A percentile compares a stretch with the other conserved stretches of the same genome.
phyloP scores from a whole-genome alignment of 2,888 invertebrate species.

The Periphyllus acericola region DNA sequence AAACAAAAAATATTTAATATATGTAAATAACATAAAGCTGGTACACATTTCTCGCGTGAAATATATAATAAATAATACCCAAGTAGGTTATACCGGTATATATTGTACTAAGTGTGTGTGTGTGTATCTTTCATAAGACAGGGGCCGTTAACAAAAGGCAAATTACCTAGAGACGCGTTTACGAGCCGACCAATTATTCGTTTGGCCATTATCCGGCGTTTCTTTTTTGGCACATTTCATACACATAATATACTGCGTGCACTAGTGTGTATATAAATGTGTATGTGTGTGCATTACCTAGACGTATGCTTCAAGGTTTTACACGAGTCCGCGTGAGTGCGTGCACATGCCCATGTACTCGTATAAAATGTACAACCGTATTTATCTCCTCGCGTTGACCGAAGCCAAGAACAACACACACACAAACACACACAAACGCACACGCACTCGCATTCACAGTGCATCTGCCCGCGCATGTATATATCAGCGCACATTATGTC shows the following conservation, averaged over 20 bases:
- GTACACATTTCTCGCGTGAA: too few relatives aligned
- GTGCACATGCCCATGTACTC: too few relatives aligned
- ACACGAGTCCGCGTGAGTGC: not conserved
- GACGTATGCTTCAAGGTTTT: slow-evolving; percentile 36
- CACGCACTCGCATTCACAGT: not conserved
- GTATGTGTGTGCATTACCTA: not conserved
- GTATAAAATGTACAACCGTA: not conserved
- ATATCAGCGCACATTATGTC: not conserved
- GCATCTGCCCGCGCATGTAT: not conserved
- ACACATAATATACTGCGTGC: not conserved
- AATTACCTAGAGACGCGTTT: slow-evolving; percentile 29
- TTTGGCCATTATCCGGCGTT: slow-evolving; percentile 19
- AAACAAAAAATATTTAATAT: too few relatives aligned
- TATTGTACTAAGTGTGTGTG: too few relatives aligned
- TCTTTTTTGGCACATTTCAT: slow-evolving; percentile 42
- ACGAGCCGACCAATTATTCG: slow-evolving; percentile 16
- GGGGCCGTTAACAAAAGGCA: not conserved
- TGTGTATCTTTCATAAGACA: not conserved
- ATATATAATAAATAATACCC: not conserved
- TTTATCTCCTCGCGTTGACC: slow-evolving; percentile 16
- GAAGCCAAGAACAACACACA: slow-evolving; percentile 22
- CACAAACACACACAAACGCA: not conserved
- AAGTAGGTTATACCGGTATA: not conserved
- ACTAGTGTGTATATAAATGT: not conserved
- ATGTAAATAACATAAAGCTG: too few relatives aligned